Evolutionary conservation across 2,888 invertebrate species (phyloP).

Genomic region (Alviniconcha strummeri): DNA sequence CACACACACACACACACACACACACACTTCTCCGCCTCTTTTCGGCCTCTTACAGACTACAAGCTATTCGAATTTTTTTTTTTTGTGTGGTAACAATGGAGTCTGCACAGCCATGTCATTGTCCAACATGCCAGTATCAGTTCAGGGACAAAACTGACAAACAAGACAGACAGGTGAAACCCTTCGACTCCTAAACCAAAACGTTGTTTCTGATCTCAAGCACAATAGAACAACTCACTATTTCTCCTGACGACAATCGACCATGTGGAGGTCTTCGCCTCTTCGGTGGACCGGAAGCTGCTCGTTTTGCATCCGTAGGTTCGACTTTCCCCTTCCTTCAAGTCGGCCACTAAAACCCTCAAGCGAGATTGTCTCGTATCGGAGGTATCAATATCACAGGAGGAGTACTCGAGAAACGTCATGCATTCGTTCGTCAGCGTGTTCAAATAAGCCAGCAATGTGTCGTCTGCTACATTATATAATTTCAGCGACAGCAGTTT

Average conservation of each 20-base stretch:
- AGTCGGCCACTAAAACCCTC: conserved; percentile 12
- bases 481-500: conserved; percentile 10
- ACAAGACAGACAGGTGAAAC: too few species aligned
- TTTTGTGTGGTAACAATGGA: too few species aligned
- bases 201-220: too few species aligned
- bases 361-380: background rate
- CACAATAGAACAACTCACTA: background rate
- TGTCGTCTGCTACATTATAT: background rate
- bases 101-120: too few species aligned
- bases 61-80: too few species aligned
- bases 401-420: conserved; percentile 15
- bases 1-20: too few species aligned
- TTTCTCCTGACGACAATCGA: background rate
- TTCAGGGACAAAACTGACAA: too few species aligned
- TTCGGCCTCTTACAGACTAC: too few species aligned
- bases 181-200: too few species aligned
- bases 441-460: background rate
- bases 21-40: too few species aligned
- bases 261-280: background rate
- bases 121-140: too few species aligned
- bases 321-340: conserved; percentile 19
- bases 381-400: background rate
- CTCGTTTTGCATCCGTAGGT: conserved; percentile 14
- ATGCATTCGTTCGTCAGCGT: background rate
- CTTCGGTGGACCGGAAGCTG: background rate